A percentile compares a stretch with the other conserved stretches of the same genome.
phyloP scores from a whole-genome alignment of 2,113 vertebrate genomes.

The Mobula birostris region DNA sequence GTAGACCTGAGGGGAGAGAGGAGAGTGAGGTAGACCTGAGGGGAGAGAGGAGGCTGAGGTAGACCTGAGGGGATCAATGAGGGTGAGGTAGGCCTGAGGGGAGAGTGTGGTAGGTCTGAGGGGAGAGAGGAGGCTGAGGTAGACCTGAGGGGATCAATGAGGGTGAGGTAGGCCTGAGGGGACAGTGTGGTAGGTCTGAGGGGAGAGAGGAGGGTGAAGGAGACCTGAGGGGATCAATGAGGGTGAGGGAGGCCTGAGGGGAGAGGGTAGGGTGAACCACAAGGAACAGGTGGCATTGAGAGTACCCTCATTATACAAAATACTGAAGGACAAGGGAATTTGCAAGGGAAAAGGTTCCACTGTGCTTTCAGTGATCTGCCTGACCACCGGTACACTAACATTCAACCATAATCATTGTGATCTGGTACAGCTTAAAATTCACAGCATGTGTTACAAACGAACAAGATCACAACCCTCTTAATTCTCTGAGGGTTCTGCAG shows the following conservation, averaged over 20 bases:
- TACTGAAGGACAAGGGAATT: no score
- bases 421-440: conserved; percentile 11
- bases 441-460: not conserved
- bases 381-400: not conserved
- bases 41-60: not conserved
- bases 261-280: no score
- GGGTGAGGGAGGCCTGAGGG: not conserved
- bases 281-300: not conserved
- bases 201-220: not conserved
- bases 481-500: not conserved
- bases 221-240: not conserved
- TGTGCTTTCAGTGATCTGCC: not conserved
- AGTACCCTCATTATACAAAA: no score
- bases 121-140: not conserved
- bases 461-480: not conserved
- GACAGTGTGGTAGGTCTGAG: not conserved
- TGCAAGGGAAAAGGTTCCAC: not conserved
- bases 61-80: not conserved
- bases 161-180: not conserved
- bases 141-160: not conserved
- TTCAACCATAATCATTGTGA: not conserved
- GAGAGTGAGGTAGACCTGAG: not conserved
- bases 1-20: not conserved
- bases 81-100: not conserved
- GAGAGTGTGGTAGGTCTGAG: not conserved